Evolutionary conservation across 2,113 vertebrate genomes (phyloP), one percentile per base, ranked within the genome.

Genomic region (Mesoclemmys tuberculata): DNA sequence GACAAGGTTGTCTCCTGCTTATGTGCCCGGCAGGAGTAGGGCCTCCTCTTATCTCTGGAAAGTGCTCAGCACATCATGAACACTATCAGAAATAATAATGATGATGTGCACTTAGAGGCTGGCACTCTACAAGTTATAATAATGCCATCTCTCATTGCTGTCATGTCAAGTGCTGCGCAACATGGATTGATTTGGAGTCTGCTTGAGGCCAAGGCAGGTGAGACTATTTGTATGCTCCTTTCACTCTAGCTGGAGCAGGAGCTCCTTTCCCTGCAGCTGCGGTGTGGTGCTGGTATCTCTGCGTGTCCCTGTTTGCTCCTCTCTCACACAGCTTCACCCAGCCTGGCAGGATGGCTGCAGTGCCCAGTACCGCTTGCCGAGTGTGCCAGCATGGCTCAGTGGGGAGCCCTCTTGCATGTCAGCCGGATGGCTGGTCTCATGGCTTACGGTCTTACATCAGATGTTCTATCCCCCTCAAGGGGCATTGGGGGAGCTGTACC

Each of bases 361-460:
- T 64, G 21, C 10, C 78, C 16, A 89, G 8, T 16, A 13, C 79
- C 31, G 41, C 51, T 49, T 44, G 68, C 0, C 0, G 56, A 55
- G 6, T 4, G 3, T 1, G 41, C 52, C 52, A 29, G 49, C 75
- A 38, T 1, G 2, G 49, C 44, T 19, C 78, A 64, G 22, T 0
- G 0, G 68, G 56, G 26, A 0, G 41, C 38, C 41, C 84, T 68
- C 56, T n/a, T 0, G 0, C 24, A 22, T 85, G 31, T 75, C 83
- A 21, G 52, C 44, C 89, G 81, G 41, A 91, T 75, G 38, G 51
- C 51, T 14, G 14, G 27, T 74, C 51, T 48, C 18, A 13, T 51
- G 52, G 24, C 48, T 35, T 46, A 94, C 83, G 44, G 22, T 80
- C 79, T 84, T 87, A 27, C 35, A 29, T n/a, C 27, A 48, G 21